Evolutionary conservation across 1,140 invertebrate genomes (phyloP).

Genomic region (Drosophila prosaltans): DNA sequence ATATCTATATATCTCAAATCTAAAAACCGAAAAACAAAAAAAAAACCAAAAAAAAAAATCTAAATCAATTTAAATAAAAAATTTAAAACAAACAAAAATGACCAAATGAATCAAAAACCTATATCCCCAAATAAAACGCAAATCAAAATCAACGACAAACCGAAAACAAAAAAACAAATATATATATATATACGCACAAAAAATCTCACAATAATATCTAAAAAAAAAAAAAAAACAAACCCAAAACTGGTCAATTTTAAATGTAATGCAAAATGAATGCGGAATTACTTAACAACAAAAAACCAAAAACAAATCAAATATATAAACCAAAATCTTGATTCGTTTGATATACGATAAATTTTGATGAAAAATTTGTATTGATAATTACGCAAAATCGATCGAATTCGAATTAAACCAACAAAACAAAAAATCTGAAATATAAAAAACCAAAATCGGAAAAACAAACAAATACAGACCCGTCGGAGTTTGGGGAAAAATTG

Average conservation of each 20-base stretch:
- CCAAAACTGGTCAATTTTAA: slow-evolving; percentile 2
- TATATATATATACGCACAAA: slow-evolving; percentile 36
- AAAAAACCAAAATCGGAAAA: slow-evolving; percentile 34
- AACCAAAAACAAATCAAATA: slow-evolving; percentile 21
- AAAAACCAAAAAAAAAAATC: neutral
- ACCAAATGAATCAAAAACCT: slow-evolving; percentile 1
- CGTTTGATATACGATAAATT: slow-evolving; percentile 71
- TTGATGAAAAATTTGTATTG: slow-evolving; percentile 12
- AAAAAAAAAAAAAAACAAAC: neutral
- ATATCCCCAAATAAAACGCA: slow-evolving; percentile 2
- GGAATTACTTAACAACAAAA: slow-evolving; percentile 5
- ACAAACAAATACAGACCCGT: slow-evolving; percentile 90
- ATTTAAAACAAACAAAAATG: slow-evolving; percentile 3
- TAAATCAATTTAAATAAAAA: slow-evolving; percentile 12
- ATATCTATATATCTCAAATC: slow-evolving; percentile 43
- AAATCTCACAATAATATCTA: slow-evolving; percentile 24
- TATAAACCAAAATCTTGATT: slow-evolving; percentile 43
- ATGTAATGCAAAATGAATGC: slow-evolving; percentile 27
- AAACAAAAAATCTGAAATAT: slow-evolving; percentile 37
- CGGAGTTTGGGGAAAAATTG: slow-evolving; percentile 99
- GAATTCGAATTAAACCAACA: slow-evolving; percentile 45
- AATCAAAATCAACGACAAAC: slow-evolving; percentile 36
- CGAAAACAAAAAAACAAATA: slow-evolving; percentile 41
- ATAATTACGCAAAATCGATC: slow-evolving; percentile 36
- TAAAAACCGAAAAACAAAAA: slow-evolving; percentile 23